Conservation (phyloP, 2,797 vertebrate species). For the Gadopsis marmoratus region DNA sequence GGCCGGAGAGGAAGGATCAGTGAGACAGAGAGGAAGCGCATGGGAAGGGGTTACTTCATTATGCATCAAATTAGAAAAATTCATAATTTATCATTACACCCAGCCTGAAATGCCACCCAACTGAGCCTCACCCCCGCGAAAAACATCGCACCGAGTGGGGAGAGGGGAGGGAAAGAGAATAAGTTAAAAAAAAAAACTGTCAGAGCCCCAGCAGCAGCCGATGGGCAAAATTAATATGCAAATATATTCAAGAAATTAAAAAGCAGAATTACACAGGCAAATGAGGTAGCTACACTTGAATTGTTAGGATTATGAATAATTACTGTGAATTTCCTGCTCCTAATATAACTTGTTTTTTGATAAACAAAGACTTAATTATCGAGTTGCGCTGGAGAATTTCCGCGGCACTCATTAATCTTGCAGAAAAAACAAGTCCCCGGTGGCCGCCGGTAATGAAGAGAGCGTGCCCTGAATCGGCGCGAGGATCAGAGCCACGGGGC, state of each 20-base stretch:
- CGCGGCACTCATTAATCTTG: slow-evolving; percentile 99
- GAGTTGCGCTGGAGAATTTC: slow-evolving; percentile 99
- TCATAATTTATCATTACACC: slow-evolving; percentile 99
- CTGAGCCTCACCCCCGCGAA: slow-evolving; percentile 95
- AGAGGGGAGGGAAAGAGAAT: slow-evolving; percentile 27
- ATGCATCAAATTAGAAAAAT: slow-evolving; percentile 98
- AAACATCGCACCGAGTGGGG: slow-evolving; percentile 89
- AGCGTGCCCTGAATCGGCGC: slow-evolving; percentile 99
- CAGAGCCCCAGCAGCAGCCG: slow-evolving; percentile 97
- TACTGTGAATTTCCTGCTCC: slow-evolving; percentile 99
- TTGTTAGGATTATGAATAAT: slow-evolving; percentile 99
- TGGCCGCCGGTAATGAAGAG: slow-evolving; percentile 99
- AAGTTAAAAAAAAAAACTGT: slow-evolving; percentile 87
- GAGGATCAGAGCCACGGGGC: slow-evolving; percentile 95
- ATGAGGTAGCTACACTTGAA: slow-evolving; percentile 99
- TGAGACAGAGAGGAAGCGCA: slow-evolving; percentile 63
- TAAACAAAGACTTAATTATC: slow-evolving; percentile 99
- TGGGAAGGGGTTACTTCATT: slow-evolving; percentile 91
- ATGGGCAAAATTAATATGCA: slow-evolving; percentile 99
- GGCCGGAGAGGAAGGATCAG: slow-evolving; percentile 70
- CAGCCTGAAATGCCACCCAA: slow-evolving; percentile 98
- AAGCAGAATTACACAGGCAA: slow-evolving; percentile 99
- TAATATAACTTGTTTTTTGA: slow-evolving; percentile 99
- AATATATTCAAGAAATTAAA: slow-evolving; percentile 99
- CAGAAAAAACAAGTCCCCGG: slow-evolving; percentile 99